Evolutionary conservation across 2,113 vertebrate genomes (phyloP).

Genomic region (Shinisaurus crocodilurus): DNA sequence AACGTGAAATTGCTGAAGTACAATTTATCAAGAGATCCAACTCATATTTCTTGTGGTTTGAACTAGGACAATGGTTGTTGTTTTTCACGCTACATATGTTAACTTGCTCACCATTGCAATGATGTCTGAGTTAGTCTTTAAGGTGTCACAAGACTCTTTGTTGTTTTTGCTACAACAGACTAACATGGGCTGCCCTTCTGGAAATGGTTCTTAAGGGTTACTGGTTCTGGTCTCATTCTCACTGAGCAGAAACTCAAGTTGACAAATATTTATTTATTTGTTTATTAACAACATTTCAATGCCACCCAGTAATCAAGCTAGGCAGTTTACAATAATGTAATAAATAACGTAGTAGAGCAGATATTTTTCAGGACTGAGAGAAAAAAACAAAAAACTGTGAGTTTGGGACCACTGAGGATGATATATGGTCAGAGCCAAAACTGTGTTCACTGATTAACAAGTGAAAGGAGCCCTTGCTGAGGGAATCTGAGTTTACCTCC

Average conservation of each 20-base stretch:
- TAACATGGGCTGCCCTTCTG: too few species aligned
- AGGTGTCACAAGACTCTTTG: too few species aligned
- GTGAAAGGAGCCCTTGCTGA: neutral
- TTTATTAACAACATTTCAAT: neutral
- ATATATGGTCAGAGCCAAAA: neutral
- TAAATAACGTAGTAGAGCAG: neutral
- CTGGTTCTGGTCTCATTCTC: neutral
- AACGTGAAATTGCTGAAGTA: too few species aligned
- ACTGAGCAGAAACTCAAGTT: neutral
- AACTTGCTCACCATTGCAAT: too few species aligned
- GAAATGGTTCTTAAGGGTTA: too few species aligned
- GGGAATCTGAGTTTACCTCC: neutral
- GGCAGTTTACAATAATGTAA: too few species aligned
- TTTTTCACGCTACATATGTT: too few species aligned
- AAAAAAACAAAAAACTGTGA: neutral
- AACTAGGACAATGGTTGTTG: too few species aligned
- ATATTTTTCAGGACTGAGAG: neutral
- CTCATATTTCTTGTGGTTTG: too few species aligned
- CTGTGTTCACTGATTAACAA: neutral
- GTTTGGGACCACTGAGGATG: neutral
- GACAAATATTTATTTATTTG: neutral
- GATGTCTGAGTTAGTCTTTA: too few species aligned
- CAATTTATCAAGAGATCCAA: too few species aligned
- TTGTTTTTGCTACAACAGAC: too few species aligned
- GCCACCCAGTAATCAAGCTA: neutral